A percentile compares a stretch with the other conserved stretches of the same genome.
phyloP scores from a whole-genome alignment of 2,113 vertebrate species.

The Smithornis capensis region DNA sequence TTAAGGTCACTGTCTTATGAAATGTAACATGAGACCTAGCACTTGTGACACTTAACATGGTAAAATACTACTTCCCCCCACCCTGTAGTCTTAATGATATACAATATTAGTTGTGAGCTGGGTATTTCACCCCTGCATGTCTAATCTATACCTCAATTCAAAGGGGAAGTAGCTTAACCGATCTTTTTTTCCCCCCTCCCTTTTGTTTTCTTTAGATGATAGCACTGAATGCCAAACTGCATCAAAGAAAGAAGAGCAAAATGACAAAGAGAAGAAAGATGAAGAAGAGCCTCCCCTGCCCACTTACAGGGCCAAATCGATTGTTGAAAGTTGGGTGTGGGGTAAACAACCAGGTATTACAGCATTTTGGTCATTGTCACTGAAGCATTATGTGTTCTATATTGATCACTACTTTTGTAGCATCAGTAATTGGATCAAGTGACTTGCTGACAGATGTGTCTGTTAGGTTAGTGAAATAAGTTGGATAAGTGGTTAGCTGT shows the following conservation, averaged over 20 bases:
- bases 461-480: neutral
- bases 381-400: accelerated
- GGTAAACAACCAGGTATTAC: slow-evolving; percentile 91
- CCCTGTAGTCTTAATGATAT: neutral
- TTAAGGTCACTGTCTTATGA: neutral
- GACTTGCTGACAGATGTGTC: neutral
- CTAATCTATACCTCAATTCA: neutral
- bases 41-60: neutral
- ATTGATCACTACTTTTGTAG: neutral
- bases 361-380: neutral
- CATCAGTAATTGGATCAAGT: neutral
- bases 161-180: neutral
- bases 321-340: slow-evolving; percentile 99
- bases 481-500: neutral
- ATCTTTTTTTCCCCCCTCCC: neutral
- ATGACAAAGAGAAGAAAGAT: slow-evolving; percentile 97
- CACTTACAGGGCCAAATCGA: slow-evolving; percentile 83
- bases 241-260: slow-evolving; percentile 93
- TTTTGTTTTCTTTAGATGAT: slow-evolving; percentile 80
- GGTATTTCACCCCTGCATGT: neutral
- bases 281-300: slow-evolving; percentile 86
- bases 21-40: neutral
- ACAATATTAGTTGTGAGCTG: neutral
- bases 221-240: slow-evolving; percentile 81
- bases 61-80: neutral